These are phyloP conservation scores for Crambe crambe DNA, from an alignment of 37 sponge, comb jelly and placozoan genomes.

Conservation along the genomic window DNA sequence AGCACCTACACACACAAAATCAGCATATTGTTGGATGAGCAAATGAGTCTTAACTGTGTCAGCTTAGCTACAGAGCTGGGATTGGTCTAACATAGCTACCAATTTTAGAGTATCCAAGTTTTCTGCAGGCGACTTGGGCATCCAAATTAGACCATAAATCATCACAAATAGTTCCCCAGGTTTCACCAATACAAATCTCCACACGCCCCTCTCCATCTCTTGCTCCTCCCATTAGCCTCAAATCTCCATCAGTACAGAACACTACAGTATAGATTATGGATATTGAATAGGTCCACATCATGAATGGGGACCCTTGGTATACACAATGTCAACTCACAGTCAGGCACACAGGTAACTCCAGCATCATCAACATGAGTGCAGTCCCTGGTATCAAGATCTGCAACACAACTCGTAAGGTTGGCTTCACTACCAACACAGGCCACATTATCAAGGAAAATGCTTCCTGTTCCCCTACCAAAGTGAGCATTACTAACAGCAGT, in stretches of 20 bases:
- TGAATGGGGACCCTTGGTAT: no score
- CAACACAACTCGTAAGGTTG: background rate
- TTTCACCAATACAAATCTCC: constrained; percentile 13
- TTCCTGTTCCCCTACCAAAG: constrained; percentile 25
- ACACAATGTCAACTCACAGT: no score
- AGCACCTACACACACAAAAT: constrained; percentile 30
- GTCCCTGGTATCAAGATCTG: constrained; percentile 3
- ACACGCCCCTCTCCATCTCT: constrained; percentile 7
- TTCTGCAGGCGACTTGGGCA: constrained; percentile 13
- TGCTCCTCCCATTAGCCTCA: constrained; percentile 21
- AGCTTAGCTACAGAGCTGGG: no score
- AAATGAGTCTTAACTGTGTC: no score
- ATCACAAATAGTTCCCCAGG: constrained; percentile 43
- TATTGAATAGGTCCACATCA: no score
- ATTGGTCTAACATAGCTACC: no score
- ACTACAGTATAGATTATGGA: no score
- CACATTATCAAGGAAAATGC: constrained; percentile 16
- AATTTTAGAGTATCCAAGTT: constrained; percentile 5
- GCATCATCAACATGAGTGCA: constrained; percentile 25
- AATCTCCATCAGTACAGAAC: background rate
- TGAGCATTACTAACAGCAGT: background rate
- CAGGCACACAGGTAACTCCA: constrained; percentile 11
- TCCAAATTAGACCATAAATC: constrained; percentile 2
- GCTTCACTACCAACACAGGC: constrained; percentile 19
- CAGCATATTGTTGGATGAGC: no score